phyloP scores from a whole-genome alignment of 2,888 invertebrate genomes.

The Taphrorychus bicolor region DNA sequence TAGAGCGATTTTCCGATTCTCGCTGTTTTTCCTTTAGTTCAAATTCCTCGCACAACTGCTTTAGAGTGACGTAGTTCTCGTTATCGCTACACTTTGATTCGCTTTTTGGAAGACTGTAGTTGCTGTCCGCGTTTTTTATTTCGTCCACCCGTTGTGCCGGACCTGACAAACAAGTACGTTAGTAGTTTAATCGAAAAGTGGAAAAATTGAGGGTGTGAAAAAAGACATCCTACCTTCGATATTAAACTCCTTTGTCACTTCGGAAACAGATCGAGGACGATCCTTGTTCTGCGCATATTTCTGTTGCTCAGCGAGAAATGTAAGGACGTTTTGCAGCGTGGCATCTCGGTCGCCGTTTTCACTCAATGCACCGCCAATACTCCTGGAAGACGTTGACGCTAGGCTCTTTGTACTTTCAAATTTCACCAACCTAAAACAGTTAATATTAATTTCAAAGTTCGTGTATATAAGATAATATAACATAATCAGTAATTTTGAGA shows the following conservation, averaged over 20 bases:
- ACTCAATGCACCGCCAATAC: constrained; percentile 65
- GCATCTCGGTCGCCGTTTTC: constrained; percentile 72
- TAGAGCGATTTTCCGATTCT: constrained; percentile 29
- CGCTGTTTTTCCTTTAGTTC: constrained; percentile 51
- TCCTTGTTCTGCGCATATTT: constrained; percentile 71
- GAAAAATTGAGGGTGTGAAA: too few species aligned
- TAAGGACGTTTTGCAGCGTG: constrained; percentile 75
- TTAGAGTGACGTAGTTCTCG: constrained; percentile 59
- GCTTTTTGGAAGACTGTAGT: constrained; percentile 41
- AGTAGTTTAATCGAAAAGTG: neutral
- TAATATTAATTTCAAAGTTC: too few species aligned
- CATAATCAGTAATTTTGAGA: neutral
- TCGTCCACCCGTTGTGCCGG: constrained; percentile 57
- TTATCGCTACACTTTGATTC: constrained; percentile 47
- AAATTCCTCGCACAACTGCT: constrained; percentile 57
- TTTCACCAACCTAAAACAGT: constrained; percentile 72
- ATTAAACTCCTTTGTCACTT: constrained; percentile 60
- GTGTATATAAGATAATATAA: neutral
- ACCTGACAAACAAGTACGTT: constrained; percentile 42
- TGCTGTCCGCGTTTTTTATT: constrained; percentile 49
- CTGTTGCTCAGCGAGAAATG: constrained; percentile 79
- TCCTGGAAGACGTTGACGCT: constrained; percentile 76
- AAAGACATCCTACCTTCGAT: constrained; percentile 57
- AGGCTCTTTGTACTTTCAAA: constrained; percentile 82
- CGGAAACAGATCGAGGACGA: constrained; percentile 62